These are phyloP conservation scores for Hesperophylax magnus DNA, from an alignment of 1,140 invertebrate genomes.

Conservation along the genomic window DNA sequence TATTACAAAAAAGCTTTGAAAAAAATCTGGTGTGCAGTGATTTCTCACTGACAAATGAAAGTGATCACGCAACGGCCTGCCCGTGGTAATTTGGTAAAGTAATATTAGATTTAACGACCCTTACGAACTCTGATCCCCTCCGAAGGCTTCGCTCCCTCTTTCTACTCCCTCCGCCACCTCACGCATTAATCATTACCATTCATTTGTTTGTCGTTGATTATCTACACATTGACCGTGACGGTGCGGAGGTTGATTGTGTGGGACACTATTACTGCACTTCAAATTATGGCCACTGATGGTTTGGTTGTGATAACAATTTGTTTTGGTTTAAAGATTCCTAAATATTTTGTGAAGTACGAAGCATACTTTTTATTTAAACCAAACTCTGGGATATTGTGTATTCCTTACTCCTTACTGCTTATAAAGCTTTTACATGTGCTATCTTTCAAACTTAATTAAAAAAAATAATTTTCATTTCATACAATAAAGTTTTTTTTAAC, in stretches of 20 bases:
- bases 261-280: background rate
- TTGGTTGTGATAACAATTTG: too few species aligned
- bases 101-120: slow-evolving; percentile 45
- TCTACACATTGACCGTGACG: slow-evolving; percentile 36
- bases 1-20: too few species aligned
- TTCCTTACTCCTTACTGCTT: too few species aligned
- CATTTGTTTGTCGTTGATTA: slow-evolving; percentile 54
- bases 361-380: too few species aligned
- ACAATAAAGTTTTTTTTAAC: too few species aligned
- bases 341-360: too few species aligned
- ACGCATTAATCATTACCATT: slow-evolving; percentile 51
- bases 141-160: slow-evolving; percentile 6
- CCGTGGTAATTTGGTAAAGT: slow-evolving; percentile 39
- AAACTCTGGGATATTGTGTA: too few species aligned
- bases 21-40: background rate
- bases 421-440: too few species aligned
- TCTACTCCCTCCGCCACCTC: slow-evolving; percentile 26
- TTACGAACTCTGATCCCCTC: slow-evolving; percentile 24
- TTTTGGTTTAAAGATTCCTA: too few species aligned
- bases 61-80: slow-evolving; percentile 34
- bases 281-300: background rate
- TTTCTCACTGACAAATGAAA: slow-evolving; percentile 23
- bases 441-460: too few species aligned
- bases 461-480: too few species aligned
- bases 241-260: background rate